Conservation (phyloP, 1,140 invertebrate species). For the Drosophila mayri region DNA sequence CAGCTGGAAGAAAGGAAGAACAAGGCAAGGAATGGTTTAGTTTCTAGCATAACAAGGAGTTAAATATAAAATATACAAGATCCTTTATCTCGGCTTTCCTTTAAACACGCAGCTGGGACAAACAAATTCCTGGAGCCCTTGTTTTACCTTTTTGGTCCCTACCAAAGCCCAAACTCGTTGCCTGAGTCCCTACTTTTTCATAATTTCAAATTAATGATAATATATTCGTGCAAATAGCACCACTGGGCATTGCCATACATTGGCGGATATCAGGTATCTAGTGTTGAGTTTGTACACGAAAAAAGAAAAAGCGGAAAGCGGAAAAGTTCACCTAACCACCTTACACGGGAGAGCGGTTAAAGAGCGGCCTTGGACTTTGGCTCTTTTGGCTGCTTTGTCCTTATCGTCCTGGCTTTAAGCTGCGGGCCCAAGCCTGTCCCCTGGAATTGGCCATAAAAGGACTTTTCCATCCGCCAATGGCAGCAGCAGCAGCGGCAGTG, state of each 20-base stretch:
- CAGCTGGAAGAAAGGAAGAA: slow-evolving; percentile 86
- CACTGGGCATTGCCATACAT: slow-evolving; percentile 60
- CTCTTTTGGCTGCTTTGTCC: slow-evolving; percentile 26
- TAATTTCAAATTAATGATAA: slow-evolving; percentile 74
- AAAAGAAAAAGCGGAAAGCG: slow-evolving; percentile 16
- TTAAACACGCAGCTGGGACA: not conserved
- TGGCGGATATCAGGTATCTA: slow-evolving; percentile 4
- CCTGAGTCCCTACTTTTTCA: slow-evolving; percentile 36
- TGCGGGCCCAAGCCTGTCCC: slow-evolving; percentile 45
- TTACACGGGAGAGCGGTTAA: slow-evolving; percentile 49
- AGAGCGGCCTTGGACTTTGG: slow-evolving; percentile 23
- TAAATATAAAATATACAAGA: not conserved
- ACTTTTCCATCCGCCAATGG: slow-evolving; percentile 41
- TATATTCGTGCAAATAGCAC: slow-evolving; percentile 69
- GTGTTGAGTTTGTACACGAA: slow-evolving; percentile 5
- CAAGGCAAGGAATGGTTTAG: slow-evolving; percentile 7
- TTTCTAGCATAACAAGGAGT: not conserved
- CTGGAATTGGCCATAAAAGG: slow-evolving; percentile 73
- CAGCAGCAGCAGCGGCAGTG: slow-evolving; percentile 13
- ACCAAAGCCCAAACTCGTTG: slow-evolving; percentile 8
- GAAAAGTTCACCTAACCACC: slow-evolving; percentile 21
- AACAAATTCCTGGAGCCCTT: slow-evolving; percentile 9
- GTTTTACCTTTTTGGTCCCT: slow-evolving; percentile 13
- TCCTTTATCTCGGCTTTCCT: not conserved
- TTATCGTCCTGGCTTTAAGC: slow-evolving; percentile 65